Conservation (phyloP, 2,888 invertebrate genomes). For the Netelia melanura region DNA sequence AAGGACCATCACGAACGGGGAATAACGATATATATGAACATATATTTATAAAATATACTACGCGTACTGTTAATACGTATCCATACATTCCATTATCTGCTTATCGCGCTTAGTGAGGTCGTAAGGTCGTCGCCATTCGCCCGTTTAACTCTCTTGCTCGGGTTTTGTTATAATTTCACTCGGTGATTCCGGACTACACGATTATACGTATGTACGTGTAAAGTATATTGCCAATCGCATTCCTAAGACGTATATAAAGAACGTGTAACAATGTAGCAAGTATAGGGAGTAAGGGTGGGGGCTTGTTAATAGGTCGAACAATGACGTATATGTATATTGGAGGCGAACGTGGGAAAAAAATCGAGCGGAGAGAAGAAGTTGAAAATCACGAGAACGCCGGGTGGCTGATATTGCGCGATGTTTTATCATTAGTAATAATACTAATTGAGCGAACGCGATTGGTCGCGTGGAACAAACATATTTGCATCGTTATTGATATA, state of each 20-base stretch:
- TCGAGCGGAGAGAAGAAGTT: not conserved
- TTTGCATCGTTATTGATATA: conserved; percentile 1
- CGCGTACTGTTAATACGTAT: conserved; percentile 57
- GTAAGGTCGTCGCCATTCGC: conserved; percentile 65
- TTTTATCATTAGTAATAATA: conserved; percentile 53
- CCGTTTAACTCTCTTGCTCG: conserved; percentile 47
- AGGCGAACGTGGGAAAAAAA: not conserved
- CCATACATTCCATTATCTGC: conserved; percentile 69
- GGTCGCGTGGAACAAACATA: conserved; percentile 25
- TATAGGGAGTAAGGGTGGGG: not conserved
- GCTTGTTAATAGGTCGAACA: conserved; percentile 35
- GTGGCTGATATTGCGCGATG: conserved; percentile 62
- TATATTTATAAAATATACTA: conserved; percentile 40
- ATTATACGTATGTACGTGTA: conserved; percentile 27
- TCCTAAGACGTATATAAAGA: not conserved
- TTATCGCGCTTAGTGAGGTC: conserved; percentile 68
- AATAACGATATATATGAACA: conserved; percentile 18
- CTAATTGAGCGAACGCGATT: conserved; percentile 50
- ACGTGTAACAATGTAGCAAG: conserved; percentile 27
- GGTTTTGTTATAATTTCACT: conserved; percentile 61
- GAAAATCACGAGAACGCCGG: conserved; percentile 58
- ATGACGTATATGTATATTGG: conserved; percentile 14
- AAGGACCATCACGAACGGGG: conserved; percentile 47
- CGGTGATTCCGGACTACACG: conserved; percentile 49
- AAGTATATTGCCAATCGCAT: not conserved